Percentiles rank a stretch among this genome's conserved stretches.
Conservation (phyloP, 2,888 invertebrate genomes). For the Acanthococcus lagerstroemiae region DNA sequence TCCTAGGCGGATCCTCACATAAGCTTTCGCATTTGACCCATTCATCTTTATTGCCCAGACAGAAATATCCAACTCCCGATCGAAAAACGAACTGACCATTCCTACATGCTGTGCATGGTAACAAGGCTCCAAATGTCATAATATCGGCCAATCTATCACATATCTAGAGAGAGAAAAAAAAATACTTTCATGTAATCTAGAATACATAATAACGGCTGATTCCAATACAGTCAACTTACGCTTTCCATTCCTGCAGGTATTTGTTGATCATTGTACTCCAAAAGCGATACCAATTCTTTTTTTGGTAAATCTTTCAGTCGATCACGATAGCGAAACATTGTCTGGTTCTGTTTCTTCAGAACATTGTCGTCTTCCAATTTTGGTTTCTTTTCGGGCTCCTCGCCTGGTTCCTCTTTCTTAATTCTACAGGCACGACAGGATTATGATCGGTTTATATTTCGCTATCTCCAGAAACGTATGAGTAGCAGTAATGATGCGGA, state of each 20-base stretch:
- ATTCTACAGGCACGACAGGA: neutral
- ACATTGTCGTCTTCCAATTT: slow-evolving; percentile 50
- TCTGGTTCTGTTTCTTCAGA: slow-evolving; percentile 61
- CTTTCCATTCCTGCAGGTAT: slow-evolving; percentile 55
- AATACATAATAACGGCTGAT: too few species aligned
- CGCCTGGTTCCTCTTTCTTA: slow-evolving; percentile 39
- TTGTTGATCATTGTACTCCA: slow-evolving; percentile 63
- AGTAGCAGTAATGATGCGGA: too few species aligned
- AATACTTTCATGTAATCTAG: neutral
- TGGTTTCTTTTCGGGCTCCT: slow-evolving; percentile 55
- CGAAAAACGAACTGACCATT: slow-evolving; percentile 57
- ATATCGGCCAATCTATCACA: slow-evolving; percentile 69
- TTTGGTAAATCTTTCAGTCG: slow-evolving; percentile 51
- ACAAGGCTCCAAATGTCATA: slow-evolving; percentile 77
- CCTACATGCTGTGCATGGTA: slow-evolving; percentile 68
- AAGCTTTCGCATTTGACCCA: slow-evolving; percentile 79
- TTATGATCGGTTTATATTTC: too few species aligned
- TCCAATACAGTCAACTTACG: too few species aligned
- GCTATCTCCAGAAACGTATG: too few species aligned
- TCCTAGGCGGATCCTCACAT: slow-evolving; percentile 61
- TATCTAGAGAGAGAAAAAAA: slow-evolving; percentile 47
- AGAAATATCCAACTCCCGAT: slow-evolving; percentile 67
- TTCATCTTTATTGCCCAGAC: slow-evolving; percentile 66
- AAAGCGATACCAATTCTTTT: slow-evolving; percentile 51
- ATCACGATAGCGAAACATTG: slow-evolving; percentile 58